A percentile compares a stretch with the other conserved stretches of the same genome.
These are phyloP conservation scores for Idris sp. DNA, from an alignment of 1,140 invertebrate genomes.

Conservation along the genomic window DNA sequence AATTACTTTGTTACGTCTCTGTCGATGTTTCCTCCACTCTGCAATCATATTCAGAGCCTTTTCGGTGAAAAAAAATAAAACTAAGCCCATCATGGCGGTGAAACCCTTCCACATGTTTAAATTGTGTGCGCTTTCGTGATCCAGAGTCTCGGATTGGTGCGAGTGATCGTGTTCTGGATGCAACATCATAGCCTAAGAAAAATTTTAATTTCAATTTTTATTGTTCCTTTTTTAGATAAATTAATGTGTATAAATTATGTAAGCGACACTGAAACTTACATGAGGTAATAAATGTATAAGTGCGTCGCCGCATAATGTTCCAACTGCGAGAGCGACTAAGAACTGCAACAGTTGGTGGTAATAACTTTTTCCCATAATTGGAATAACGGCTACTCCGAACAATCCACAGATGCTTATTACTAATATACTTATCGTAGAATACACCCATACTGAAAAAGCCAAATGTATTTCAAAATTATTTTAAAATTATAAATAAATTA, in stretches of 20 bases:
- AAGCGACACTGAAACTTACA: conserved; percentile 78
- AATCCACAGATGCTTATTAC: conserved; percentile 91
- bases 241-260: too few species aligned
- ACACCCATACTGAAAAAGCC: conserved; percentile 86
- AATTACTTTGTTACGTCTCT: conserved; percentile 80
- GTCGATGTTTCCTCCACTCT: conserved; percentile 85
- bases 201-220: too few species aligned
- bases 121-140: conserved; percentile 77
- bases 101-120: conserved; percentile 90
- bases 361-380: conserved; percentile 92
- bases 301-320: conserved; percentile 93
- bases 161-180: conserved; percentile 66
- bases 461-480: too few species aligned
- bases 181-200: conserved; percentile 76
- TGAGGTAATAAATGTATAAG: conserved; percentile 95
- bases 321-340: conserved; percentile 93
- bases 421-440: conserved; percentile 87
- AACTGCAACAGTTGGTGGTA: conserved; percentile 95
- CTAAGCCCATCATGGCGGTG: conserved; percentile 88
- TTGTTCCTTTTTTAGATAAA: too few species aligned
- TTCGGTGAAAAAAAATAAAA: conserved; percentile 92
- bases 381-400: conserved; percentile 90
- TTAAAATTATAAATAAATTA: too few species aligned
- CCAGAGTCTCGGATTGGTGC: conserved; percentile 69
- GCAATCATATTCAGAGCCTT: conserved; percentile 88